These are phyloP conservation scores for Danio aesculapii DNA, from an alignment of 2,797 vertebrate species.

Conservation along the genomic window DNA sequence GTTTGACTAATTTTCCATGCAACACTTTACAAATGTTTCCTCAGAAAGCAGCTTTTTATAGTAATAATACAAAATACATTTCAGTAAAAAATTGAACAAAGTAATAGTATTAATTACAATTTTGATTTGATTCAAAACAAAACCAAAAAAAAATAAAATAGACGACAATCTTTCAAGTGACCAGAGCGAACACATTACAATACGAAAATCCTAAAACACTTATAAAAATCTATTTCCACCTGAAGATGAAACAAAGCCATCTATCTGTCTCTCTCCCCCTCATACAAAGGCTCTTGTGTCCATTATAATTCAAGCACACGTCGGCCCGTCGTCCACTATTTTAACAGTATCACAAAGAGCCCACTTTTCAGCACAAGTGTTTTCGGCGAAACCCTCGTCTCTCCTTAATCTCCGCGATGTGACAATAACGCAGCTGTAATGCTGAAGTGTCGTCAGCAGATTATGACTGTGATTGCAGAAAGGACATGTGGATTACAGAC, in stretches of 20 bases:
- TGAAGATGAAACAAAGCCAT: conserved; percentile 83
- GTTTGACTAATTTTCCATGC: too few species aligned
- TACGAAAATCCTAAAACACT: conserved; percentile 65
- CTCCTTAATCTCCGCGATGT: conserved; percentile 82
- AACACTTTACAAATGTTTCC: too few species aligned
- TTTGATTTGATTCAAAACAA: conserved; percentile 71
- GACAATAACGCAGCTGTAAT: conserved; percentile 68
- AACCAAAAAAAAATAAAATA: conserved; percentile 19
- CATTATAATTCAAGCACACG: conserved; percentile 90
- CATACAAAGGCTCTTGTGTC: conserved; percentile 77
- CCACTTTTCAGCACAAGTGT: conserved; percentile 87
- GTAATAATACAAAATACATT: too few species aligned
- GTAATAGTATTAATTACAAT: too few species aligned
- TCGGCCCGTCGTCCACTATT: conserved; percentile 79
- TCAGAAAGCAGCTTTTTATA: too few species aligned
- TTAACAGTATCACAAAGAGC: conserved; percentile 89
- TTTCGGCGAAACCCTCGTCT: conserved; percentile 84
- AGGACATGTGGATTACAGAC: conserved; percentile 88
- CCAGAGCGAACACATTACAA: conserved; percentile 85
- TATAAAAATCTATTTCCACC: conserved; percentile 85
- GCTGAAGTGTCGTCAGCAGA: conserved; percentile 84
- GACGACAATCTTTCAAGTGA: conserved; percentile 73
- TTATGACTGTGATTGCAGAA: conserved; percentile 90
- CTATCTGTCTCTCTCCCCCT: conserved; percentile 82
- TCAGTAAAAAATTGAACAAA: too few species aligned